Evolutionary conservation across 2,888 invertebrate genomes (phyloP), one percentile per base, ranked within the genome.

Genomic region (Orthosia gracilis): DNA sequence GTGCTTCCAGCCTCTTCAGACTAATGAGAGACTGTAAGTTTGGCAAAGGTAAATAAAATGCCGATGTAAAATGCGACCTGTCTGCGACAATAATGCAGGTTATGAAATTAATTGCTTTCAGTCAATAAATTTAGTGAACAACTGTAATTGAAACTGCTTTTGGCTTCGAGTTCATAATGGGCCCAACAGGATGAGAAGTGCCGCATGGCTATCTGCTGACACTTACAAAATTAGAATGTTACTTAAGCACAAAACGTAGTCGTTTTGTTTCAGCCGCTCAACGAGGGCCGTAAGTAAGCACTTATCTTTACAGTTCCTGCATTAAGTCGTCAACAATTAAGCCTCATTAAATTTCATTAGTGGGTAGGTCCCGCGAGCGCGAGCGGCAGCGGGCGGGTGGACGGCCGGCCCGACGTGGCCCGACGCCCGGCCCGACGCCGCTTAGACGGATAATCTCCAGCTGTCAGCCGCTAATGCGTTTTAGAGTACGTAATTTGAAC

Each of bases 401-500:
- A 86, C 87, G 87, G 90, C 89, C 90, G 90, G 91, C 89, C 93
- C 92, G 91, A 90, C 61, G 61, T 40, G 40, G 40, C 45, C 55
- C 55, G 87, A 87, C 87, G 88, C 90, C 89, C 92, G 91, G 88
- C 90, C 89, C 92, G 91, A 91, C 94, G 93, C 91, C 94, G 94
- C 94, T 95, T 95, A 95, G 95, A 94, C 93, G 96, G 96, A 96
- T 96, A 96, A 96, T 96, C 96, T 96, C 94, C 95, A 95, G 94
- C 96, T 96, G 96, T 96, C 96, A 96, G 94, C 89, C 94, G 93
- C 95, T 96, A 96, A 96, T 96, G 96, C 96, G 95, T 96, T 96
- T 96, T 96, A 96, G 96, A 96, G 96, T 96, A 96, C 96, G 96
- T 96, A 96, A 96, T 96, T 96, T 96, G 96, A 96, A 95, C 95